phyloP scores from a whole-genome alignment of 2,888 invertebrate genomes.

The Drosophila rubida region DNA sequence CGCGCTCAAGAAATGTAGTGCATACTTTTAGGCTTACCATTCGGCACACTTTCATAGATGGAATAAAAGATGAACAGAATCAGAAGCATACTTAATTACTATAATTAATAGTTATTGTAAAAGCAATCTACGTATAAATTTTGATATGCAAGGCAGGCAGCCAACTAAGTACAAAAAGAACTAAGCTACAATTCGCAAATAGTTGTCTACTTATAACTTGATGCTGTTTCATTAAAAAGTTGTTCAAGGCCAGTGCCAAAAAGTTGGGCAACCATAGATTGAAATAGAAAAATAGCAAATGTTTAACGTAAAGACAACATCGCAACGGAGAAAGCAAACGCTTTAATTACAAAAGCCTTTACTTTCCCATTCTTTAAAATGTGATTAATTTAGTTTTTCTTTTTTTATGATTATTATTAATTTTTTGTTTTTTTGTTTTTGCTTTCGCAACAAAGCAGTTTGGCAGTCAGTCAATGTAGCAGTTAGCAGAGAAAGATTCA shows the following conservation, averaged over 20 bases:
- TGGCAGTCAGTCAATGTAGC: constrained; percentile 82
- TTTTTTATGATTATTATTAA: constrained; percentile 1
- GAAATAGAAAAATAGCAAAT: constrained; percentile 32
- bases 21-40: constrained; percentile 61
- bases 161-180: constrained; percentile 39
- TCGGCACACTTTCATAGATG: constrained; percentile 20
- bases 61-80: constrained; percentile 11
- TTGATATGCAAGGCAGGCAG: constrained; percentile 41
- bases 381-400: constrained; percentile 5
- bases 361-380: constrained; percentile 23
- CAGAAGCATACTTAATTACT: constrained; percentile 23
- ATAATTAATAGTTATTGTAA: constrained; percentile 20
- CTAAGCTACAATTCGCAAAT: constrained; percentile 56
- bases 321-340: constrained; percentile 27
- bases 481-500: constrained; percentile 49
- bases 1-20: constrained; percentile 25
- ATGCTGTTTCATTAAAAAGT: constrained; percentile 49
- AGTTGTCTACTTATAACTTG: constrained; percentile 55
- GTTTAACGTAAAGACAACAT: constrained; percentile 13
- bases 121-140: constrained; percentile 42
- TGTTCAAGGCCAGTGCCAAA: constrained; percentile 53
- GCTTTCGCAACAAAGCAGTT: constrained; percentile 78
- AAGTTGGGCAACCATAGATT: constrained; percentile 49
- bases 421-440: constrained; percentile 20
- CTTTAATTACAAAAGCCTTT: constrained; percentile 23